Conservation (phyloP, 2,113 vertebrate species). For the Callionymus lyra region DNA sequence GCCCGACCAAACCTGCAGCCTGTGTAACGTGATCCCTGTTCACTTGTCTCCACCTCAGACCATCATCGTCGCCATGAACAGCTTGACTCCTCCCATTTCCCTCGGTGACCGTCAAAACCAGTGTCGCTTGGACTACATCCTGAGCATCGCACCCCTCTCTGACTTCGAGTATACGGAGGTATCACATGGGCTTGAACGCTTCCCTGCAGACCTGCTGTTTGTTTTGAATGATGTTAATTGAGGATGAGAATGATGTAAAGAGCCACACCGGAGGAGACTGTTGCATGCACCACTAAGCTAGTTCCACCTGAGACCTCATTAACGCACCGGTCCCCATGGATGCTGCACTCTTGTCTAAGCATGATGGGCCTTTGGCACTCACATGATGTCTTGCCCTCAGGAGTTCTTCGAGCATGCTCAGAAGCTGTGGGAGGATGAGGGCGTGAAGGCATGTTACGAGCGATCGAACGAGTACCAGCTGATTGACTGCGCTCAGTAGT, state of each 20-base stretch:
- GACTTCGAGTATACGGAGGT: constrained; percentile 60
- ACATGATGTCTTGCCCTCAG: constrained; percentile 28
- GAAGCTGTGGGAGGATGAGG: constrained; percentile 63
- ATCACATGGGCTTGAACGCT: constrained; percentile 11
- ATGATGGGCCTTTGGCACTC: not conserved
- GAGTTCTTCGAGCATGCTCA: constrained; percentile 66
- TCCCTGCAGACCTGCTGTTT: constrained; percentile 41
- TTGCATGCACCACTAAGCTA: not conserved
- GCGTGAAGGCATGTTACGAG: constrained; percentile 62
- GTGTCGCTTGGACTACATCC: constrained; percentile 52
- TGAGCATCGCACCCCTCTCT: constrained; percentile 45
- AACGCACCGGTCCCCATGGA: constrained; percentile 24
- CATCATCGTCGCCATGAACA: constrained; percentile 48
- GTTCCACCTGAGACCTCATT: constrained; percentile 47
- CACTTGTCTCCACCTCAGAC: constrained; percentile 28
- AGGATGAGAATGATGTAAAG: constrained; percentile 51
- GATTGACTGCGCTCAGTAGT: constrained; percentile 69
- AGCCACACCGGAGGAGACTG: not conserved
- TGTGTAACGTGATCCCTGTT: not conserved
- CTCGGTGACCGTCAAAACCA: constrained; percentile 48
- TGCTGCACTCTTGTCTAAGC: constrained; percentile 11
- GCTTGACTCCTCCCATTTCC: constrained; percentile 39
- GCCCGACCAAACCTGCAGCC: constrained; percentile 21
- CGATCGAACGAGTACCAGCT: constrained; percentile 69
- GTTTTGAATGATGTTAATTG: constrained; percentile 48